These are phyloP conservation scores for Gnathonemus longibarbis DNA, from an alignment of 2,113 vertebrate genomes.

Conservation along the genomic window DNA sequence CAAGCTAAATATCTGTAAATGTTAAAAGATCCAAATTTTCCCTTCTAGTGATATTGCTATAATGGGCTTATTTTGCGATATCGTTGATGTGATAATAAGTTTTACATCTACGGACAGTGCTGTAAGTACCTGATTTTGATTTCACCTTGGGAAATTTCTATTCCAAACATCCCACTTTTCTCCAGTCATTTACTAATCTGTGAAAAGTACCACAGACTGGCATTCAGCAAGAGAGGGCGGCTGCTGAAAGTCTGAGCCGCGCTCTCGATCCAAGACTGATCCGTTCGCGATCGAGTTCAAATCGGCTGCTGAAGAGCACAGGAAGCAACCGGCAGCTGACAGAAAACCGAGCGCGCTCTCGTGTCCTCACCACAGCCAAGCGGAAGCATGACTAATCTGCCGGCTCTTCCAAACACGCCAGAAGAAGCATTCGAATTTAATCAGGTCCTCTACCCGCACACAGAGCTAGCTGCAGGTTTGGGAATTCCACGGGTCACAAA, in stretches of 20 bases:
- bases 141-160: neutral
- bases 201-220: neutral
- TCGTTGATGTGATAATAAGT: neutral
- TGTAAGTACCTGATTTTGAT: neutral
- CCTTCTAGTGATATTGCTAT: neutral
- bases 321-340: neutral
- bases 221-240: no score
- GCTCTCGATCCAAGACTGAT: neutral
- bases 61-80: neutral
- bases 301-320: neutral
- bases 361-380: neutral
- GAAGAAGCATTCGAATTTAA: no score
- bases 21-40: neutral
- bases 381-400: neutral
- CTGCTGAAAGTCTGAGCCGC: neutral
- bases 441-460: neutral
- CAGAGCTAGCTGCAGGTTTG: neutral
- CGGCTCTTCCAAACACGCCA: no score
- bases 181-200: neutral
- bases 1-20: neutral
- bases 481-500: neutral
- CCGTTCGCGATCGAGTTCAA: neutral
- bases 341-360: neutral
- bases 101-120: neutral
- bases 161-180: neutral